phyloP scores from a whole-genome alignment of 1,140 invertebrate species.

The Eurosta solidaginis region DNA sequence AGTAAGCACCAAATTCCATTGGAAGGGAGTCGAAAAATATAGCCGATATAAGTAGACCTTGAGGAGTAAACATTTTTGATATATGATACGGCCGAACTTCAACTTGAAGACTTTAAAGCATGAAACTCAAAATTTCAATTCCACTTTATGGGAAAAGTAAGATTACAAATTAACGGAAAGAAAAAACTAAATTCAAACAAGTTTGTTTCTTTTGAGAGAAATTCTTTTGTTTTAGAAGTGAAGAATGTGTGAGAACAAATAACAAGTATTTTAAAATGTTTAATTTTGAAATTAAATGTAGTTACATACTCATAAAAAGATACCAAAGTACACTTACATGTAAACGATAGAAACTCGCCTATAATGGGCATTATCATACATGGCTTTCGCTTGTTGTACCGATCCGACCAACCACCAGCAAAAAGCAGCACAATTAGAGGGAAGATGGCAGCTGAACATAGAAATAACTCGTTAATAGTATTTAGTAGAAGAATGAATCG shows the following conservation, averaged over 20 bases:
- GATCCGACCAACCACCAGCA: slow-evolving; percentile 70
- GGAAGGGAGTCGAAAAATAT: slow-evolving; percentile 59
- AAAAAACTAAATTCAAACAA: too few species aligned
- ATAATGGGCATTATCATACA: slow-evolving; percentile 67
- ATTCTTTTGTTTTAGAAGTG: too few species aligned
- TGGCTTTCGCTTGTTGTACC: slow-evolving; percentile 69
- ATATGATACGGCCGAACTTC: not conserved
- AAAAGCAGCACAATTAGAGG: slow-evolving; percentile 67
- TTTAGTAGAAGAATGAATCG: too few species aligned
- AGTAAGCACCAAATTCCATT: slow-evolving; percentile 63
- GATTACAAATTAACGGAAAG: not conserved
- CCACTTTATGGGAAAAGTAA: too few species aligned
- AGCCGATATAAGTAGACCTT: slow-evolving; percentile 50
- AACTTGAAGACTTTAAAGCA: not conserved
- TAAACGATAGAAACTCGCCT: slow-evolving; percentile 62
- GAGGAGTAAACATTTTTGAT: not conserved
- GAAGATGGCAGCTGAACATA: slow-evolving; percentile 61
- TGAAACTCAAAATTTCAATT: not conserved
- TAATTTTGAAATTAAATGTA: not conserved
- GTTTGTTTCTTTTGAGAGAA: too few species aligned
- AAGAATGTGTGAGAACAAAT: too few species aligned
- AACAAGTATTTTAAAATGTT: too few species aligned
- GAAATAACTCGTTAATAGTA: too few species aligned
- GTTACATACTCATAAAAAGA: not conserved
- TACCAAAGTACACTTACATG: slow-evolving; percentile 43